phyloP scores from a whole-genome alignment of 2,888 invertebrate species.

The Pandemis heparana region DNA sequence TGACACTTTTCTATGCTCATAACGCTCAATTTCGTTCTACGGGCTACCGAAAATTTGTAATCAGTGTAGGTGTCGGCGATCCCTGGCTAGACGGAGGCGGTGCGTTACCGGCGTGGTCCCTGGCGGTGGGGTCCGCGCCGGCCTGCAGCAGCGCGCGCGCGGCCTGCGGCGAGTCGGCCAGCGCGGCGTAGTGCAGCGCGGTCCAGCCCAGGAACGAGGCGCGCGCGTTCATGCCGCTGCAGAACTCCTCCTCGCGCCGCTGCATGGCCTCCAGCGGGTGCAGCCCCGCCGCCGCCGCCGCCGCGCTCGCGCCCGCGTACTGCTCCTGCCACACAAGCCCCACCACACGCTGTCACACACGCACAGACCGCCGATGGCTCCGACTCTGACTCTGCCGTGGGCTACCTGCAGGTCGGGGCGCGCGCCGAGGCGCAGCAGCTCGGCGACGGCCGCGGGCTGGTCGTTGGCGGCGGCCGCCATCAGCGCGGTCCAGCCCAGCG shows the following conservation, averaged over 20 bases:
- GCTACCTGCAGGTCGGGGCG: constrained; percentile 88
- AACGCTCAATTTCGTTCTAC: too few species aligned
- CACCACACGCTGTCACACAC: too few species aligned
- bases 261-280: constrained; percentile 90
- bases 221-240: constrained; percentile 88
- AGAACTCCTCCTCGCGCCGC: constrained; percentile 94
- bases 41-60: too few species aligned
- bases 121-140: constrained; percentile 90
- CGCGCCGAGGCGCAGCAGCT: constrained; percentile 90
- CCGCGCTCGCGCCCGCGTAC: constrained; percentile 89
- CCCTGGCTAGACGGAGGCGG: too few species aligned
- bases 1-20: too few species aligned
- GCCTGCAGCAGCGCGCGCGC: constrained; percentile 88
- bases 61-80: too few species aligned
- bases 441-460: constrained; percentile 85
- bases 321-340: constrained; percentile 79
- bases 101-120: constrained; percentile 91
- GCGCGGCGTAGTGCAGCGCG: constrained; percentile 94
- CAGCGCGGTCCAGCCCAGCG: constrained; percentile 94
- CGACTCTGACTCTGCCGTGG: too few species aligned
- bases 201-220: constrained; percentile 94
- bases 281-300: constrained; percentile 88
- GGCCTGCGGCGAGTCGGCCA: constrained; percentile 88
- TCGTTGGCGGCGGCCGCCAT: constrained; percentile 94
- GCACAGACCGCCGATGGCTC: too few species aligned